Conservation (phyloP, 1,140 invertebrate genomes). For the Drosophila jambulina region DNA sequence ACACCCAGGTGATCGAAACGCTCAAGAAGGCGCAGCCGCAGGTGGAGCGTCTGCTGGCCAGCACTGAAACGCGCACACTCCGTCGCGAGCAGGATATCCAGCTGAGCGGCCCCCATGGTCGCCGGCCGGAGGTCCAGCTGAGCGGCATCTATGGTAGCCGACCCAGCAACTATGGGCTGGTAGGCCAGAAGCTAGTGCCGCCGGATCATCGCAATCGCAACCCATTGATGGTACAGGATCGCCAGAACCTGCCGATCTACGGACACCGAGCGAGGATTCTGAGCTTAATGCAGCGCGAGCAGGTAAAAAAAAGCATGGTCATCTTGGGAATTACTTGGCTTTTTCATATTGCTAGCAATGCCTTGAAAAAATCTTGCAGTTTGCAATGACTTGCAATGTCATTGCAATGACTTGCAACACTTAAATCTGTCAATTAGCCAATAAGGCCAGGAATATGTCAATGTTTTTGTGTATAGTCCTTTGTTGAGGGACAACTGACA, state of each 20-base stretch:
- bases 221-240: not conserved
- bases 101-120: too few species aligned
- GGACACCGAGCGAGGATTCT: slow-evolving; percentile 41
- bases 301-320: slow-evolving; percentile 37
- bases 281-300: slow-evolving; percentile 2
- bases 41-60: not conserved
- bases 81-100: not conserved
- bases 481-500: not conserved
- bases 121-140: too few species aligned
- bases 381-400: not conserved
- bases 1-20: not conserved
- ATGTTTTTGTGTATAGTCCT: not conserved
- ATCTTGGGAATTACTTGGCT: not conserved
- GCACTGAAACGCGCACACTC: accelerated
- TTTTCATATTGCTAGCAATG: not conserved
- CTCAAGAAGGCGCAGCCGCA: not conserved
- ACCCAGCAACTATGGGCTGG: slow-evolving; percentile 9
- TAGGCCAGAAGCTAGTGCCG: slow-evolving; percentile 16
- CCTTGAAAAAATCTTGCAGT: not conserved
- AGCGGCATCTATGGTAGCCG: too few species aligned
- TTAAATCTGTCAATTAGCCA: not conserved
- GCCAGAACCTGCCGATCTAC: slow-evolving; percentile 25
- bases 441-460: not conserved
- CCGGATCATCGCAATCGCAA: not conserved
- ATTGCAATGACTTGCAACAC: not conserved